Percentiles rank a stretch among this genome's conserved stretches.
Conservation (phyloP, 1,140 invertebrate genomes). For the Macrobrachium nipponense region DNA sequence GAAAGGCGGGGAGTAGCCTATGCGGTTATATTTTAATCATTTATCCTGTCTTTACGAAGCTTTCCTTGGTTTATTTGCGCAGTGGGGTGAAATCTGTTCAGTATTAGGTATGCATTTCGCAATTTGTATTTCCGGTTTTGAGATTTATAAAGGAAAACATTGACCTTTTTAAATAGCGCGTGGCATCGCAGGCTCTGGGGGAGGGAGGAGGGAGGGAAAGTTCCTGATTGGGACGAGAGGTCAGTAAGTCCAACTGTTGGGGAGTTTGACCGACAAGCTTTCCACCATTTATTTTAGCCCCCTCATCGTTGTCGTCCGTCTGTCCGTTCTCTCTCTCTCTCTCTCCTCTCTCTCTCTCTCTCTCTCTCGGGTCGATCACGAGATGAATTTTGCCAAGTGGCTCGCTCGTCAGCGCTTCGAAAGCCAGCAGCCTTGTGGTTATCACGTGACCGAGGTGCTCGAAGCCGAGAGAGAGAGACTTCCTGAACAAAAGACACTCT, state of each 20-base stretch:
- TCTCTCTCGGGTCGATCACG: background rate
- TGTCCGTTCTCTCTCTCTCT: background rate
- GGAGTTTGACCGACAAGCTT: background rate
- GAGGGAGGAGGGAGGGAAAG: background rate
- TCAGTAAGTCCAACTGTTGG: background rate
- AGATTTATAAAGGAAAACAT: background rate
- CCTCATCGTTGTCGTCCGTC: background rate
- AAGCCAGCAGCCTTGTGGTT: no score
- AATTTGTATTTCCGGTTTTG: background rate
- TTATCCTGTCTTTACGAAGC: no score
- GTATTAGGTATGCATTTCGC: no score
- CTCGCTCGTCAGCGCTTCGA: no score
- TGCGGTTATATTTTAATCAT: no score
- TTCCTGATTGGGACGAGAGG: slow-evolving; percentile 2
- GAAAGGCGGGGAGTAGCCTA: background rate
- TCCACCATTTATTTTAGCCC: no score
- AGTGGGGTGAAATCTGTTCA: no score
- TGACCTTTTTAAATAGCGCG: background rate
- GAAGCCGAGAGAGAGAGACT: no score
- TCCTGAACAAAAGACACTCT: no score
- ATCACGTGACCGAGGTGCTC: no score
- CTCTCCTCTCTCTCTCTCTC: slow-evolving; percentile 16
- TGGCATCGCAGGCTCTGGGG: background rate
- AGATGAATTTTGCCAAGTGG: no score
- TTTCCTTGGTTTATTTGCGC: no score